These are phyloP conservation scores for Rhipidura dahli DNA, from an alignment of 2,113 vertebrate genomes.

Conservation along the genomic window DNA sequence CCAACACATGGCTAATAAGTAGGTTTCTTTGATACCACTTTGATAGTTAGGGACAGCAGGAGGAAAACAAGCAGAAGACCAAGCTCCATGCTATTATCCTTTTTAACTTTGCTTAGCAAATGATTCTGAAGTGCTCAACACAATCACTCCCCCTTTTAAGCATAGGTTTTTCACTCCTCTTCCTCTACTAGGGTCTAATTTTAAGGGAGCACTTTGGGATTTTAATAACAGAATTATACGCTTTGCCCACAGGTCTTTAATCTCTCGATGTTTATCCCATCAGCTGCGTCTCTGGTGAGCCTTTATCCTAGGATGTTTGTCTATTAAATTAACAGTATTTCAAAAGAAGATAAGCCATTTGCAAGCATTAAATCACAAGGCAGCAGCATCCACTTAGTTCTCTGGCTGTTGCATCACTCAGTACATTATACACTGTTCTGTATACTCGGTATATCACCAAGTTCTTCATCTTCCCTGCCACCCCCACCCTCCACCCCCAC, in stretches of 20 bases:
- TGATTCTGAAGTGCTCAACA: slow-evolving; percentile 43
- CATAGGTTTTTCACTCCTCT: slow-evolving; percentile 38
- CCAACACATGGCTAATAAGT: slow-evolving; percentile 43
- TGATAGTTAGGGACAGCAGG: slow-evolving; percentile 53
- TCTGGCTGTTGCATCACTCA: slow-evolving; percentile 51
- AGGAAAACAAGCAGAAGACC: slow-evolving; percentile 42
- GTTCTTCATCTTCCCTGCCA: slow-evolving; percentile 39
- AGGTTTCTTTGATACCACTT: slow-evolving; percentile 56
- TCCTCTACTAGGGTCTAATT: slow-evolving; percentile 47
- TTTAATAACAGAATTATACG: slow-evolving; percentile 69
- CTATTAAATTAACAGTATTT: slow-evolving; percentile 79
- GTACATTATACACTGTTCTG: slow-evolving; percentile 35
- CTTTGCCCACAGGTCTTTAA: slow-evolving; percentile 69
- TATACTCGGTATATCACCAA: not conserved
- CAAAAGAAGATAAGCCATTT: slow-evolving; percentile 66
- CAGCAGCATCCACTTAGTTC: slow-evolving; percentile 53
- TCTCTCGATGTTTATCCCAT: slow-evolving; percentile 71
- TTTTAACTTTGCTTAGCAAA: slow-evolving; percentile 61
- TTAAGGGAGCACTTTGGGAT: slow-evolving; percentile 56
- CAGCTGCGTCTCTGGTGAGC: slow-evolving; percentile 61
- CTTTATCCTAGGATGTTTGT: slow-evolving; percentile 74
- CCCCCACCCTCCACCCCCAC: slow-evolving; percentile 34
- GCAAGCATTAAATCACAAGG: slow-evolving; percentile 71
- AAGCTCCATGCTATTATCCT: slow-evolving; percentile 21
- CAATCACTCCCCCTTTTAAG: slow-evolving; percentile 54